Evolutionary conservation across 1,140 invertebrate genomes (phyloP).

Genomic region (Leucophenga varia): DNA sequence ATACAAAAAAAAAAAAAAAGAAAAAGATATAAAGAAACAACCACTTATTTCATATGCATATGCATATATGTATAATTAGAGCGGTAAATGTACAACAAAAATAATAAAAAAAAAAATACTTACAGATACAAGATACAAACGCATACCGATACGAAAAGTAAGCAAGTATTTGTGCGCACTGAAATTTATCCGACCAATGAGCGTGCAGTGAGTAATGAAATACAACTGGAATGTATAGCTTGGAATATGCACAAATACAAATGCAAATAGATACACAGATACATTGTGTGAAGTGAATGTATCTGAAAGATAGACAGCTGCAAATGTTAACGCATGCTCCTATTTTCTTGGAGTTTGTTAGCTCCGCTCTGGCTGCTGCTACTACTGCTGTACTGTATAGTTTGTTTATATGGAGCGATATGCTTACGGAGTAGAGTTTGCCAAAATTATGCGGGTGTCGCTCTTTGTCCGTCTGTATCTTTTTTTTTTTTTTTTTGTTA

Average conservation of each 20-base stretch:
- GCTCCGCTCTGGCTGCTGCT: not conserved
- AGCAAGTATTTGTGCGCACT: conserved; percentile 2
- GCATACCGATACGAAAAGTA: too few species aligned
- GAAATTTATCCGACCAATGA: conserved; percentile 47
- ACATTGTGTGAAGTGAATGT: too few species aligned
- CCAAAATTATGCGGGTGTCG: conserved; percentile 47
- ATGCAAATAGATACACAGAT: not conserved
- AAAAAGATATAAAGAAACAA: too few species aligned
- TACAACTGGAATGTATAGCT: conserved; percentile 26
- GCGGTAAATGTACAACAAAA: too few species aligned
- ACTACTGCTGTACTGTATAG: conserved; percentile 1
- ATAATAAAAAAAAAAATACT: too few species aligned
- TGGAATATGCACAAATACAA: conserved; percentile 18
- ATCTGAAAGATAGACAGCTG: conserved; percentile 13
- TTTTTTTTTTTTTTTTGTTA: too few species aligned
- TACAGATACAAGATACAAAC: not conserved
- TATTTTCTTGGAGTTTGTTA: too few species aligned
- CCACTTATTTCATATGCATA: too few species aligned
- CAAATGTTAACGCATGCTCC: not conserved
- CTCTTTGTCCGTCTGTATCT: conserved; percentile 2
- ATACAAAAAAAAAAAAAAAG: too few species aligned
- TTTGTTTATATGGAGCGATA: too few species aligned
- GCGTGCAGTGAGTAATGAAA: not conserved
- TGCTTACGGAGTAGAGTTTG: conserved; percentile 40
- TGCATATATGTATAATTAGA: too few species aligned